phyloP scores from a whole-genome alignment of 2,797 vertebrate genomes.

The Liparis tanakae region DNA sequence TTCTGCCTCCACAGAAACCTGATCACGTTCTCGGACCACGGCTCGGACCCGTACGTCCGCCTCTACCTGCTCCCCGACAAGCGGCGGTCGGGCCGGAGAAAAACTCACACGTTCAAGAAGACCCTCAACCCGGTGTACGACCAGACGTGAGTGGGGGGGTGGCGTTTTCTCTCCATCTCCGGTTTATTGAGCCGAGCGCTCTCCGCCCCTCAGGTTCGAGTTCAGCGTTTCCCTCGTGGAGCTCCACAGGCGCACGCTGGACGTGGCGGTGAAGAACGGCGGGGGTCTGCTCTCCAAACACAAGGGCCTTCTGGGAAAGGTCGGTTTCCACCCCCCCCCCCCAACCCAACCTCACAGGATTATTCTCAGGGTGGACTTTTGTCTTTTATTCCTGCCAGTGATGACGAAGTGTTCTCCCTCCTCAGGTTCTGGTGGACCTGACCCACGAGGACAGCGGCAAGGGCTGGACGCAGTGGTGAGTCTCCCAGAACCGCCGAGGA shows the following conservation, averaged over 20 bases:
- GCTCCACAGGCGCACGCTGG: constrained; percentile 90
- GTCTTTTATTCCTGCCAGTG: background rate
- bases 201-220: constrained; percentile 86
- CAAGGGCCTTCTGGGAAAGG: constrained; percentile 97
- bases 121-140: constrained; percentile 92
- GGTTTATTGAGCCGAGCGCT: background rate
- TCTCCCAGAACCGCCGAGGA: constrained; percentile 5
- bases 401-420: background rate
- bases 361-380: background rate
- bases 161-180: background rate
- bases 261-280: constrained; percentile 96
- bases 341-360: too few relatives aligned
- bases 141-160: constrained; percentile 85
- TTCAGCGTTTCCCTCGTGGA: constrained; percentile 93
- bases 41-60: constrained; percentile 94
- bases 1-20: constrained; percentile 85
- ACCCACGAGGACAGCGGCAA: constrained; percentile 89
- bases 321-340: constrained; percentile 41
- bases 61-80: constrained; percentile 97
- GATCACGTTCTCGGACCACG: constrained; percentile 91
- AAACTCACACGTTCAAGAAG: constrained; percentile 94
- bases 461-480: constrained; percentile 94
- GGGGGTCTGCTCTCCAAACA: constrained; percentile 95
- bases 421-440: constrained; percentile 89
- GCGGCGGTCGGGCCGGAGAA: constrained; percentile 92